Conservation (phyloP, 2,888 invertebrate species). For the Papilio demoleus region DNA sequence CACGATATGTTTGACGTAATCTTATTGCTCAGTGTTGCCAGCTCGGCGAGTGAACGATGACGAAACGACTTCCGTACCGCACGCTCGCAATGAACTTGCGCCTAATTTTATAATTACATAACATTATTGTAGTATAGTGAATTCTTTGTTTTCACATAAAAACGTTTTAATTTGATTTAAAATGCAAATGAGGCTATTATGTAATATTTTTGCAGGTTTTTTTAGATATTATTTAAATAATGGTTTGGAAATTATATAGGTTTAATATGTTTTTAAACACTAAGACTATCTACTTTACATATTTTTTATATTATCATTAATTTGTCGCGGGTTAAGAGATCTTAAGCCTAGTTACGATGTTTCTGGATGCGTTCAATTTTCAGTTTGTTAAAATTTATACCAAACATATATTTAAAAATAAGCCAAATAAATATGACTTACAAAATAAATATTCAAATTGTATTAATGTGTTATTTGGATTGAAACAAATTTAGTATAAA, state of each 20-base stretch:
- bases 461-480: neutral
- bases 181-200: neutral
- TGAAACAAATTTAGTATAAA: neutral
- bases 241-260: too few relatives aligned
- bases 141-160: constrained; percentile 26
- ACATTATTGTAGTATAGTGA: constrained; percentile 1
- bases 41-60: constrained; percentile 27
- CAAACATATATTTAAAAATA: too few relatives aligned
- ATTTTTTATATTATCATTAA: too few relatives aligned
- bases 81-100: constrained; percentile 35
- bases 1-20: constrained; percentile 35
- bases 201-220: neutral
- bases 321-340: too few relatives aligned
- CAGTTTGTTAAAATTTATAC: neutral
- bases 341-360: too few relatives aligned
- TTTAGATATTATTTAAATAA: neutral
- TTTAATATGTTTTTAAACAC: too few relatives aligned
- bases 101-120: constrained; percentile 30
- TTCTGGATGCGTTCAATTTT: too few relatives aligned
- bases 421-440: neutral
- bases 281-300: too few relatives aligned
- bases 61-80: constrained; percentile 38
- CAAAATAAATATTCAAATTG: neutral
- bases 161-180: neutral
- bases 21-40: constrained; percentile 15